Evolutionary conservation across 1,140 invertebrate genomes (phyloP).

Genomic region (Ptiloglossa arizonensis): DNA sequence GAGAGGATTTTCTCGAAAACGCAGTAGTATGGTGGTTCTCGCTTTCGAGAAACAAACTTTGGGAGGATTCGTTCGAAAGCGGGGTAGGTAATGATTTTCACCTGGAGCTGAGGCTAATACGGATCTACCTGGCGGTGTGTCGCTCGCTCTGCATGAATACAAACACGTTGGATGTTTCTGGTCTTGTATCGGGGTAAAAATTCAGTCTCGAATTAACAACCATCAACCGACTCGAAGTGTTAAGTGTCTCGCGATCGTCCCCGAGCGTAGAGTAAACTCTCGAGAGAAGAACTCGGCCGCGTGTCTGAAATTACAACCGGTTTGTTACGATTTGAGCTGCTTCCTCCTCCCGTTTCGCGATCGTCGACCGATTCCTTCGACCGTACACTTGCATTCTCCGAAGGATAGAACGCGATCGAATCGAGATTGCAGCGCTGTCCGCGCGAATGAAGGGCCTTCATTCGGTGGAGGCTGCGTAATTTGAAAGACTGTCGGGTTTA

Average conservation of each 20-base stretch:
- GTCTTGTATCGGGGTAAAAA: no score
- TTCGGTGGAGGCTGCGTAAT: constrained; percentile 44
- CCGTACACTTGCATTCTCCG: no score
- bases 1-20: no score
- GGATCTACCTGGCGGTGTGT: no score
- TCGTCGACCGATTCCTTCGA: not conserved
- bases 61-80: no score
- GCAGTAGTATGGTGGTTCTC: no score
- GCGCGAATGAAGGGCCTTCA: constrained; percentile 3
- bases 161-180: no score
- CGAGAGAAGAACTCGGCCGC: constrained; percentile 8
- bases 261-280: constrained; percentile 1
- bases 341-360: constrained; percentile 18
- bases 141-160: no score
- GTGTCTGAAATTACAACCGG: constrained; percentile 7
- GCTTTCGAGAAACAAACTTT: no score
- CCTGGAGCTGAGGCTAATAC: no score
- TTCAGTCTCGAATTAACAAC: no score
- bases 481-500: constrained; percentile 64
- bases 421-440: constrained; percentile 32
- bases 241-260: not conserved
- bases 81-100: no score
- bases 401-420: constrained; percentile 29
- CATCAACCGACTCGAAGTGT: not conserved
- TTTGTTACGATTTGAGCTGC: constrained; percentile 5